Evolutionary conservation across 2,113 vertebrate species (phyloP), one percentile per base, ranked within the genome.

Genomic region (Sakesphorus luctuosus): DNA sequence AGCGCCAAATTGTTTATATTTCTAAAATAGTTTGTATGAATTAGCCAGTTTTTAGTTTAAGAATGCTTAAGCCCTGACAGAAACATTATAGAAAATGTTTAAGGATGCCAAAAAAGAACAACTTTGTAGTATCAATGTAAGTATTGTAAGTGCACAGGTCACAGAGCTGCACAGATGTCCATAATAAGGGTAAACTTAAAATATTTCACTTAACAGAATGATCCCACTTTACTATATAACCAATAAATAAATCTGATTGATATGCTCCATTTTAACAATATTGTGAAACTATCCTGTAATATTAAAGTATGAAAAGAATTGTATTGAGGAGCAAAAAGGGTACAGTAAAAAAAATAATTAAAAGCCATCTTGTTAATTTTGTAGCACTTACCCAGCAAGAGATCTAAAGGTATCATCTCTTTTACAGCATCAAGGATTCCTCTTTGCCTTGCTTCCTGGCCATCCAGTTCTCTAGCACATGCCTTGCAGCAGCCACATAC

Each of bases 361-460:
- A 76, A 83, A 77, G 25, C 1, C 4, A 68, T 26, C 35, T 55
- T 92, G 28, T 8, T 58, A 31, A 40, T 67, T 76, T 85, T 2
- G 0, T 23, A 75, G 35, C 25, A 85, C 94, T 97, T 99, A 99
- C 99, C 99, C 94, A 99, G 97, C 61, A 99, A 98, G 87, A 99
- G 98, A 94, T 99, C 99, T 98, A 99, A 98, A 33, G 99, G 99
- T 94, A 99, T 99, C 99, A 99, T 99, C 96, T 99, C 99, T 97
- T 99, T 99, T 36, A 99, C 99, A 62, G 99, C 99, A 96, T 99
- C 99, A 85, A 99, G 99, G 97, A 99, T 99, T 94, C 99, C 99
- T 97, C 99, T 98, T 97, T 99, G 99, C 76, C 99, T 98, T 87
- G 99, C 99, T 83, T 99, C 99, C 91, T 99, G 99, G 87, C 99